phyloP scores from a whole-genome alignment of 2,797 vertebrate species.

The Oophaga sylvatica region DNA sequence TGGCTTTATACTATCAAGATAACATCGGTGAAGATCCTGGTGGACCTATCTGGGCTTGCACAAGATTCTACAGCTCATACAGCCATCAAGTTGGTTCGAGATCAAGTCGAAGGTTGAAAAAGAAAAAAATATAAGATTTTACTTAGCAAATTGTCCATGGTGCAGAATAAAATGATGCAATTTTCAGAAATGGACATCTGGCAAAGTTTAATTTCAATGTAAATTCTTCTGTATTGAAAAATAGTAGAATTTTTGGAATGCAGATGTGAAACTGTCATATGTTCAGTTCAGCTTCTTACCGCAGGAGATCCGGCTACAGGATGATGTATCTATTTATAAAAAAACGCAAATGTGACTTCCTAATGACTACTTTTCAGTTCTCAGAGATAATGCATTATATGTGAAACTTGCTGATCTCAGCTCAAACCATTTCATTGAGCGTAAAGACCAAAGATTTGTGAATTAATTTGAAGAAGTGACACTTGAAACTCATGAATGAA shows the following conservation, averaged over 20 bases:
- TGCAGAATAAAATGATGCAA: neutral
- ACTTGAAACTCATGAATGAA: neutral
- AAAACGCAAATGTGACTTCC: conserved; percentile 19
- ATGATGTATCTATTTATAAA: conserved; percentile 23
- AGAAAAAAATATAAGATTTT: no score
- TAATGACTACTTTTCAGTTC: conserved; percentile 48
- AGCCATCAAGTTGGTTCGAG: no score
- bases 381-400: neutral
- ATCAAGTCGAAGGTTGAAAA: no score
- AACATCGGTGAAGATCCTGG: no score
- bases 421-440: conserved; percentile 12
- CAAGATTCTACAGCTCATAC: no score
- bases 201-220: neutral
- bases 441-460: conserved; percentile 19
- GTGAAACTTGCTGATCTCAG: conserved; percentile 29
- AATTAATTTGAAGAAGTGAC: conserved; percentile 17
- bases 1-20: no score
- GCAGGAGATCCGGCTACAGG: conserved; percentile 27
- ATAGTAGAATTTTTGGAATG: neutral
- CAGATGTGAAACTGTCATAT: conserved; percentile 37
- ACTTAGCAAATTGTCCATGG: no score
- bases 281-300: conserved; percentile 11
- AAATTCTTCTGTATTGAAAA: neutral
- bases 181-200: neutral
- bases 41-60: no score